These are phyloP conservation scores for Rhagophthalmus giganteus DNA, from an alignment of 2,888 invertebrate genomes.

Conservation along the genomic window DNA sequence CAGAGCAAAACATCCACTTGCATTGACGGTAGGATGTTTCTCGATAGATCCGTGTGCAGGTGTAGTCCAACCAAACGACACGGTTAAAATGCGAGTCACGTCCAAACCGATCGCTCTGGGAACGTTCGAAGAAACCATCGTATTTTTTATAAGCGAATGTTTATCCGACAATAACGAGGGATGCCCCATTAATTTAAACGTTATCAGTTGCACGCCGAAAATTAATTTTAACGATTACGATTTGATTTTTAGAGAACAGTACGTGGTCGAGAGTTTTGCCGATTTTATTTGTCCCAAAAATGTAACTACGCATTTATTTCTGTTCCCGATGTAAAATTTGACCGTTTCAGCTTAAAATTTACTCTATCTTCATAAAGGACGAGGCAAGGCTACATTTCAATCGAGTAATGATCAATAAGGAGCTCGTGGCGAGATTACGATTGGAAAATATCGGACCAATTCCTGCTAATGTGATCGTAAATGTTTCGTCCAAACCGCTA, in stretches of 20 bases:
- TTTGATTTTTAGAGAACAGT: slow-evolving; percentile 63
- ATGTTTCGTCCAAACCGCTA: slow-evolving; percentile 33
- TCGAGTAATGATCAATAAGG: slow-evolving; percentile 48
- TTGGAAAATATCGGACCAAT: slow-evolving; percentile 54
- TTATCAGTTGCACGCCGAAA: slow-evolving; percentile 61
- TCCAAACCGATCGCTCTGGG: too few species aligned
- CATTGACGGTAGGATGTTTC: too few species aligned
- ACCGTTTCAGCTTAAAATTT: slow-evolving; percentile 45
- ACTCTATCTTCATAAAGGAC: slow-evolving; percentile 49
- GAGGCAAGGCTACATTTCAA: slow-evolving; percentile 53
- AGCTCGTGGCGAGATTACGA: slow-evolving; percentile 45
- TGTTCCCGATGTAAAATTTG: slow-evolving; percentile 1
- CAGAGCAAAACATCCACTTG: too few species aligned
- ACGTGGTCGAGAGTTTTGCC: slow-evolving; percentile 55
- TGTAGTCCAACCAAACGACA: too few species aligned
- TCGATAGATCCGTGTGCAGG: too few species aligned
- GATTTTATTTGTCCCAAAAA: too few species aligned
- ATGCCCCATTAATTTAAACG: slow-evolving; percentile 57
- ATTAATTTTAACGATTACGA: slow-evolving; percentile 62
- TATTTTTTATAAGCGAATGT: slow-evolving; percentile 49
- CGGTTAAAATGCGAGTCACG: too few species aligned
- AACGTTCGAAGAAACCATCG: slow-evolving; percentile 47
- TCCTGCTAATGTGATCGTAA: slow-evolving; percentile 42
- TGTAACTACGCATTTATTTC: too few species aligned
- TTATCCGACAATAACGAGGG: slow-evolving; percentile 58